Evolutionary conservation across 2,888 invertebrate species (phyloP), one percentile per base, ranked within the genome.

Genomic region (Hirudinaria manillensis): DNA sequence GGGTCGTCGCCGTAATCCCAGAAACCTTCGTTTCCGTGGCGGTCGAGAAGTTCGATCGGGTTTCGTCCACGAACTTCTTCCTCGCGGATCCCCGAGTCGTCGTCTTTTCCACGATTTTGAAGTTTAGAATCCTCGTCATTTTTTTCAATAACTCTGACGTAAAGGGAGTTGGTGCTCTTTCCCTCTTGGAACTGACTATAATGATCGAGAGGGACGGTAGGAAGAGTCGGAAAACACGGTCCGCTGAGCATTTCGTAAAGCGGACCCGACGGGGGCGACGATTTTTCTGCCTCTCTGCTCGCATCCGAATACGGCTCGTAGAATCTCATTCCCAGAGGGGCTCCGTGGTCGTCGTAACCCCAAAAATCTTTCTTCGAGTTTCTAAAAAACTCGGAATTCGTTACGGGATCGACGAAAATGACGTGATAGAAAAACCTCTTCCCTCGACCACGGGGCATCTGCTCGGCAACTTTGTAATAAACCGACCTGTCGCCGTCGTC

Each of bases 341-440:
- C 27, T 53, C 55, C 55, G 55, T 72, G 29, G 72, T 72, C 72
- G 55, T 72, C 72, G n/a, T 55, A 51, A 16, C 55, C 72, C 72
- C 72, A 72, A 19, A 72, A 72, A 27, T 53, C 72, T 21, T 29
- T 51, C 29, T 34, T n/a, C 19, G 19, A 21, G 13, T 51, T 53
- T 72, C 34, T 72, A n/a, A 53, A 72, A 10, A 29, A 51, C 27
- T 32, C 19, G 55, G 16, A 21, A 6, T 32, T 53, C 27, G 61
- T 61, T 1, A 6, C 3, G 24, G 61, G 61, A 29, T 61, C 61
- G n/a, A 29, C 29, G n/a, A 27, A 61, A 61, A 61, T 29, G 29
- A 61, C n/a, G 61, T 29, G 61, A 61, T 61, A 61, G 7, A 61
- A 29, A 61, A 61, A n/a, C 29, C 61, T 61, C 29, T 29, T 16